These are phyloP conservation scores for Cavia porcellus DNA, from an alignment of 2,113 vertebrate genomes.

Conservation along the genomic window DNA sequence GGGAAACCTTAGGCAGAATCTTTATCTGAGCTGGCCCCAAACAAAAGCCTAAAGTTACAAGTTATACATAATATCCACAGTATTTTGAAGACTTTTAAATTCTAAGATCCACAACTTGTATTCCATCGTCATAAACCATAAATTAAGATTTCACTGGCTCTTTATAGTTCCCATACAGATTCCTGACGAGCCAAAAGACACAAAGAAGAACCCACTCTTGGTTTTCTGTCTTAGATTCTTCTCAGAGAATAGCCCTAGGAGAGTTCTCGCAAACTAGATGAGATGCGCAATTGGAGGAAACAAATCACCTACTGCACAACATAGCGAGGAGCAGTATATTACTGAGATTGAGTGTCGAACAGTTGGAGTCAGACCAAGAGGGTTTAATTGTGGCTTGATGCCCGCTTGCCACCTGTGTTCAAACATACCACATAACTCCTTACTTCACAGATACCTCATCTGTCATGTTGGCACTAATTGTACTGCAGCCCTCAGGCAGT, in stretches of 20 bases:
- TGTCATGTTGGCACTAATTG: neutral
- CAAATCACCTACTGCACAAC: neutral
- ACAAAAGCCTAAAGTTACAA: neutral
- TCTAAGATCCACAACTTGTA: neutral
- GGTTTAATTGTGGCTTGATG: neutral
- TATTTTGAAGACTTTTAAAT: neutral
- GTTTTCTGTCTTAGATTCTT: neutral
- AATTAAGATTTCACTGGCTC: fast-evolving
- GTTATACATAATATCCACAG: neutral
- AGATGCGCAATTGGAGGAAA: neutral
- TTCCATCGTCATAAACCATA: neutral
- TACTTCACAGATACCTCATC: neutral
- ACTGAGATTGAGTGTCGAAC: neutral
- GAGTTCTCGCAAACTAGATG: neutral
- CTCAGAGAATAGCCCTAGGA: neutral
- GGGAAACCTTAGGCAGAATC: neutral
- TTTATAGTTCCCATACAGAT: neutral
- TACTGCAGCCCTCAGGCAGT: neutral
- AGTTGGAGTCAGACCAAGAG: neutral
- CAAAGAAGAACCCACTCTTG: neutral
- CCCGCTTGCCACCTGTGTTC: neutral
- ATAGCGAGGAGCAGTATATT: fast-evolving
- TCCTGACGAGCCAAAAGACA: neutral
- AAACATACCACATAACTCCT: neutral
- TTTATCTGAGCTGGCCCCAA: neutral